phyloP scores from a whole-genome alignment of 1,140 invertebrate species.

The Melanaphis sacchari region DNA sequence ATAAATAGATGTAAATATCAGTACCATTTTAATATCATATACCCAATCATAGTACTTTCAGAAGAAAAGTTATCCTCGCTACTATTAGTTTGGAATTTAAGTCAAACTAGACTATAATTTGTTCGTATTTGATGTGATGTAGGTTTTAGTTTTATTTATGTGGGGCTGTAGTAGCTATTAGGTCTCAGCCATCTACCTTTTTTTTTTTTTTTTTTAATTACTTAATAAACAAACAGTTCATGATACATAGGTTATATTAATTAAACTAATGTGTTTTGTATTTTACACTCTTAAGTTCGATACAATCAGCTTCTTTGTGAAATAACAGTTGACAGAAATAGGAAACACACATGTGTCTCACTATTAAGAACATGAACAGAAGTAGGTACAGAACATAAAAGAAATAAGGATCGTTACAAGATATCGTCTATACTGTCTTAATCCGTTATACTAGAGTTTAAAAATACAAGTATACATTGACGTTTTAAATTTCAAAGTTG shows the following conservation, averaged over 20 bases:
- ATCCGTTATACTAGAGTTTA: not conserved
- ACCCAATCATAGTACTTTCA: not conserved
- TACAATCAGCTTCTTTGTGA: not conserved
- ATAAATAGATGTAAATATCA: not conserved
- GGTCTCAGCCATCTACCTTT: not conserved
- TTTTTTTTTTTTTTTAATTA: not conserved
- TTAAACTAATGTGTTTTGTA: not conserved
- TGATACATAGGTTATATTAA: not conserved
- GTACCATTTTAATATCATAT: not conserved
- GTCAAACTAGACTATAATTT: not conserved
- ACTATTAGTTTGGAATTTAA: not conserved
- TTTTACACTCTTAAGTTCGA: not conserved
- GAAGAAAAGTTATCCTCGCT: not conserved
- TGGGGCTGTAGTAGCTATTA: not conserved
- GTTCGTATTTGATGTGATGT: not conserved
- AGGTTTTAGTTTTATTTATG: not conserved
- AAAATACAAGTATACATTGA: conserved; percentile 8
- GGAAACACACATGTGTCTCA: not conserved
- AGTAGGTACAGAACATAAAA: not conserved
- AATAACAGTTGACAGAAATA: not conserved
- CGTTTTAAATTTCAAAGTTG: conserved; percentile 18
- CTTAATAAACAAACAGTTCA: not conserved
- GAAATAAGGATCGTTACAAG: not conserved
- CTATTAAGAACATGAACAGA: not conserved
- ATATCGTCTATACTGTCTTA: conserved; percentile 14